A percentile compares a stretch with the other conserved stretches of the same genome.
Conservation (phyloP, 1,140 invertebrate genomes). For the Bicyclus anynana region DNA sequence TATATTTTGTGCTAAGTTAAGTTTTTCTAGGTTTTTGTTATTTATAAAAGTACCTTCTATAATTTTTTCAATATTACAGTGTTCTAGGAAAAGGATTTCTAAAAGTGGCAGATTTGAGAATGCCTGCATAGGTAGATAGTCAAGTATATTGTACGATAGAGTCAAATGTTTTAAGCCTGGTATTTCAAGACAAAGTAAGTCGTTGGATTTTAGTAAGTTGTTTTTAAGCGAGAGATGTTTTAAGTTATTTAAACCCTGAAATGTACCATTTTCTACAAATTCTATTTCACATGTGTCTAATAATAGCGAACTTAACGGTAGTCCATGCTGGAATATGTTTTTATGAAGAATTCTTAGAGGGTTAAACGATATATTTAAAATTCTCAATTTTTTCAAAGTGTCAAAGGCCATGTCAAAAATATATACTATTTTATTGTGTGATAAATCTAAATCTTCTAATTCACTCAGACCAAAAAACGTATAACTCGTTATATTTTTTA, state of each 20-base stretch:
- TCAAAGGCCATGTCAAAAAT: conserved; percentile 82
- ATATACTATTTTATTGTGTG: conserved; percentile 79
- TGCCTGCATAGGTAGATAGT: conserved; percentile 56
- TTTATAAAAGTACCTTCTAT: conserved; percentile 58
- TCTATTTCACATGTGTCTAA: conserved; percentile 79
- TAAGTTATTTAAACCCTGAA: conserved; percentile 78
- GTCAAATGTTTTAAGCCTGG: conserved; percentile 79
- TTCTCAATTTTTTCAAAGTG: conserved; percentile 79
- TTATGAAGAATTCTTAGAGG: conserved; percentile 78
- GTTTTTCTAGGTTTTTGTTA: conserved; percentile 60
- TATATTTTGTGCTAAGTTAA: conserved; percentile 69
- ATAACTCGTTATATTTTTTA: conserved; percentile 66
- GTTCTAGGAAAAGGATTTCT: conserved; percentile 63
- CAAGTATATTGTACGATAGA: conserved; percentile 61
- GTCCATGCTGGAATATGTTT: conserved; percentile 80
- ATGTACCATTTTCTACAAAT: conserved; percentile 79
- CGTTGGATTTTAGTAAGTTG: conserved; percentile 84
- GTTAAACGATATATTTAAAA: conserved; percentile 83
- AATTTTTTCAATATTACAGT: conserved; percentile 68
- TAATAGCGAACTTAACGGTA: conserved; percentile 79
- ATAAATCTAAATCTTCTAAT: conserved; percentile 83
- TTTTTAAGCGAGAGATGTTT: conserved; percentile 80
- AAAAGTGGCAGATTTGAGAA: conserved; percentile 64
- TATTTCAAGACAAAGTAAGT: conserved; percentile 83
- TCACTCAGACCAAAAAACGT: conserved; percentile 84